phyloP scores from a whole-genome alignment of 2,797 vertebrate species.

The Leuciscus waleckii region DNA sequence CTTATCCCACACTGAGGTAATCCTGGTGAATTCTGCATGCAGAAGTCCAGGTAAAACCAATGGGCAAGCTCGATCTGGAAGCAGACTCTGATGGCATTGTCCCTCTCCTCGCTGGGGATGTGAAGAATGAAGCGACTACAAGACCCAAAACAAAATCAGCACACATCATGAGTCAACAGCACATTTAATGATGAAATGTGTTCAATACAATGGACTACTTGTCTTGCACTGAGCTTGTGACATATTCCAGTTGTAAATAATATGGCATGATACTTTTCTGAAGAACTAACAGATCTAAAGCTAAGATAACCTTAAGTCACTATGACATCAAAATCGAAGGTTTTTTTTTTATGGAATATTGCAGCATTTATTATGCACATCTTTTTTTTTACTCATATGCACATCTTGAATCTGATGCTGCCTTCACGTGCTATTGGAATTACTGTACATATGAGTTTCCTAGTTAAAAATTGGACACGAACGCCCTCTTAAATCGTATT shows the following conservation, averaged over 20 bases:
- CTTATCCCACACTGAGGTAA: constrained; percentile 98
- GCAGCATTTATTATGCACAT: not conserved
- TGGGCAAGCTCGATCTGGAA: constrained; percentile 99
- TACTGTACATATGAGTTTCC: too few species aligned
- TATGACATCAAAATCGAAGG: not conserved
- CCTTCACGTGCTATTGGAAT: too few species aligned
- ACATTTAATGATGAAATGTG: not conserved
- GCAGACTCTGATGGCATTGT: constrained; percentile 97
- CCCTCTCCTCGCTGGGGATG: constrained; percentile 97
- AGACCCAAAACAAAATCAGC: constrained; percentile 54
- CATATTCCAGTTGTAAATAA: not conserved
- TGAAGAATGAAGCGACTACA: constrained; percentile 97
- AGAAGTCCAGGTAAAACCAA: constrained; percentile 99
- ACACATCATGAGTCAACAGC: not conserved
- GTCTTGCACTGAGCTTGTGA: not conserved
- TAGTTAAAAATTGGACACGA: too few species aligned
- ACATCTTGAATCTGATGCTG: not conserved
- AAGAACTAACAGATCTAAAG: not conserved
- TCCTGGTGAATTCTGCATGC: constrained; percentile 94
- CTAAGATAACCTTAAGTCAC: not conserved
- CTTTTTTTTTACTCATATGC: not conserved
- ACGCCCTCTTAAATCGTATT: too few species aligned
- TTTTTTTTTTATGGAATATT: not conserved
- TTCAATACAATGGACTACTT: not conserved
- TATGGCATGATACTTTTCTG: not conserved